Conservation (phyloP, 2,113 vertebrate species). For the Dipodomys merriami region DNA sequence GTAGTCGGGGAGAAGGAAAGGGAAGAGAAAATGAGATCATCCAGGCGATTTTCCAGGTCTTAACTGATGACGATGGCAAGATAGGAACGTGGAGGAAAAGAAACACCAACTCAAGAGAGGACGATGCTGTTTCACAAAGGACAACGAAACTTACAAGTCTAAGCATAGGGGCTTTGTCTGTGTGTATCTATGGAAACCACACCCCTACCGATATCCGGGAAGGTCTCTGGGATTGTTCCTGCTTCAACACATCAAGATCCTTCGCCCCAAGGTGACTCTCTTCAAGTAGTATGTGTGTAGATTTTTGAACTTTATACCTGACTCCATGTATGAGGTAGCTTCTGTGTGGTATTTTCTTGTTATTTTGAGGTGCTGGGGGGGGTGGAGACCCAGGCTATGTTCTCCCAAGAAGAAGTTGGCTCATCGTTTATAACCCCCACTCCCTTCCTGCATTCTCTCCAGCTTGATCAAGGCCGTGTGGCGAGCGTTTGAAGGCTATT, state of each 20-base stretch:
- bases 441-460: too few relatives aligned
- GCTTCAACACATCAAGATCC: neutral
- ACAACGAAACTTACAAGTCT: too few relatives aligned
- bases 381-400: too few relatives aligned
- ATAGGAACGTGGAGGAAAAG: neutral
- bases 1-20: neutral
- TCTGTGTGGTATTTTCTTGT: neutral
- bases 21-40: neutral
- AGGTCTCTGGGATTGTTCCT: neutral
- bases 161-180: neutral
- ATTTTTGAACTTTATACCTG: neutral
- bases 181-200: neutral
- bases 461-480: too few relatives aligned
- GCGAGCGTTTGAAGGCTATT: too few relatives aligned
- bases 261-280: neutral
- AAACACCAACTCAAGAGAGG: neutral
- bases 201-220: rapidly evolving
- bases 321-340: neutral
- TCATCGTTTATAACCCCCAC: too few relatives aligned
- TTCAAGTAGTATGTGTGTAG: neutral
- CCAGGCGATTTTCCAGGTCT: too few relatives aligned
- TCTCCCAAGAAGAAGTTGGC: too few relatives aligned
- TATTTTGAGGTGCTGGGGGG: too few relatives aligned
- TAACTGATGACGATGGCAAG: neutral
- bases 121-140: neutral